Evolutionary conservation across 1,140 invertebrate genomes (phyloP), one percentile per base, ranked within the genome.

Genomic region (Pantala flavescens): DNA sequence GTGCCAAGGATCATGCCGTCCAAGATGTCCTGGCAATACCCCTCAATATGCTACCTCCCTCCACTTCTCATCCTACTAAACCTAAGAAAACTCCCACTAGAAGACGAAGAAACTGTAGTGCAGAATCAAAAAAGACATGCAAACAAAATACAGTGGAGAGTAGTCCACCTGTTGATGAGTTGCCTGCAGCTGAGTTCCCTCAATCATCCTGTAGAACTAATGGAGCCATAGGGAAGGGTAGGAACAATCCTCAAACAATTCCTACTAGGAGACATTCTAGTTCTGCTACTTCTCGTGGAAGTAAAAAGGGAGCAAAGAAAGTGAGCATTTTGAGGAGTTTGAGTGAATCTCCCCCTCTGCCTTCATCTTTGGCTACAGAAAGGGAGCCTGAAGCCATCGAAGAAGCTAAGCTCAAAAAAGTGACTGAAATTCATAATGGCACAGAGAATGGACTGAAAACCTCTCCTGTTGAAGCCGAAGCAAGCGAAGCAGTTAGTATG

Each of bases 291-390:
- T 73, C 21, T 23, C 7, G 71, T 28, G 73, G 75, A 9, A 77
- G 76, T 42, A 72, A 73, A 42, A 78, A 77, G 55, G 14, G 71
- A 24, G 43, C 71, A 23, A 79, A 76, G 76, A 77, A 77, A 72
- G 71, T 72, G 24, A 72, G 71, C 19, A 72, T 72, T 9, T 24
- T 72, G 11, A 72, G 42, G 71, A 72, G 42, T 24, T 42, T 28
- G 24, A 28, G 71, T n/a, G 71, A 72, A 42, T 72, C 71, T 28
- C 71, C 71, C 24, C 71, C 71, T 36, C 71, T 36, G n/a, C 49
- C 49, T 21, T 63, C 49, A 19, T 63, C 49, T 19, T 19, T 63
- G 49, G 49, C n/a, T 16, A 14, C n/a, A 63, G 49, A 63, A 63
- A 63, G 49, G 14, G 49, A 63, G 5, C 49, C 49, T 7, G 49